Evolutionary conservation across 2,888 invertebrate genomes (phyloP).

Genomic region (Patella caerulea): DNA sequence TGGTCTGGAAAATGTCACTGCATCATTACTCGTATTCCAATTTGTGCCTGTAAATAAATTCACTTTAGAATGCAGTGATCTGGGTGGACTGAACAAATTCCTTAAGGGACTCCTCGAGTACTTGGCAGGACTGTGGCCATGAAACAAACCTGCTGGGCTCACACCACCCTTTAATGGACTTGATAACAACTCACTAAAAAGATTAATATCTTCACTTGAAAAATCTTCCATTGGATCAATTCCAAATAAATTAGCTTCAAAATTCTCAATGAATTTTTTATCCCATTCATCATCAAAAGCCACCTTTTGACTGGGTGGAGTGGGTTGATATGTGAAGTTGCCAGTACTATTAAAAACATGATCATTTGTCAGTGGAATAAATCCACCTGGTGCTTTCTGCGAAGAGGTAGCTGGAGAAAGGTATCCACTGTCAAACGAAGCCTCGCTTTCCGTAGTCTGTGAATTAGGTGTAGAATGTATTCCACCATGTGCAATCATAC

Average conservation of each 20-base stretch:
- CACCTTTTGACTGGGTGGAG: slow-evolving; percentile 23
- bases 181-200: slow-evolving; percentile 45
- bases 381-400: slow-evolving; percentile 1
- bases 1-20: neutral
- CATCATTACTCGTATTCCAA: slow-evolving; percentile 17
- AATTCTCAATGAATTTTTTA: slow-evolving; percentile 52
- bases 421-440: slow-evolving; percentile 54
- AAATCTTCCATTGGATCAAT: slow-evolving; percentile 36
- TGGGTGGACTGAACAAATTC: slow-evolving; percentile 14
- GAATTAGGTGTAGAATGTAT: neutral
- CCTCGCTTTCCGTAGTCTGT: slow-evolving; percentile 27
- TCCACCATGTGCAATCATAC: neutral
- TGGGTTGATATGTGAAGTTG: neutral
- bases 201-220: slow-evolving; percentile 30
- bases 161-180: slow-evolving; percentile 21
- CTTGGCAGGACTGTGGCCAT: slow-evolving; percentile 38
- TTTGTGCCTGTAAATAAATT: slow-evolving; percentile 22
- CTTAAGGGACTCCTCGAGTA: slow-evolving; percentile 44
- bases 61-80: slow-evolving; percentile 13
- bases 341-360: neutral
- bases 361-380: neutral
- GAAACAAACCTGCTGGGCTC: slow-evolving; percentile 23
- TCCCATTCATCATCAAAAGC: slow-evolving; percentile 54
- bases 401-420: slow-evolving; percentile 33
- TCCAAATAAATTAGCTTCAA: slow-evolving; percentile 57